phyloP scores from a whole-genome alignment of 2,113 vertebrate species.

The Psittacara wagleri region DNA sequence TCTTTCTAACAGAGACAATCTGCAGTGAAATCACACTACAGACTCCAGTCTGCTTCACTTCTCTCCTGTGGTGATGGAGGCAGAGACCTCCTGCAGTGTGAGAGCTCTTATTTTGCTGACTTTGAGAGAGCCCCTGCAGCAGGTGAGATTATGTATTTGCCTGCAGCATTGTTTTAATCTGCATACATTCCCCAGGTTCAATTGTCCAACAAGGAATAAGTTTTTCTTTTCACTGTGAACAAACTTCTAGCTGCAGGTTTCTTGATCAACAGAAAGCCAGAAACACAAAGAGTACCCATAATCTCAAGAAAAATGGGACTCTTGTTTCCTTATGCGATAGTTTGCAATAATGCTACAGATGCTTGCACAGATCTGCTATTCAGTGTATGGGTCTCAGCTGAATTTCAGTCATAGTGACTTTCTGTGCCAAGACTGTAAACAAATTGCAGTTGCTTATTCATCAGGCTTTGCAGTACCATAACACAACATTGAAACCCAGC shows the following conservation, averaged over 20 bases:
- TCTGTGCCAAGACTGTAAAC: background rate
- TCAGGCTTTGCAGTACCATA: background rate
- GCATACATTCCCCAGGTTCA: background rate
- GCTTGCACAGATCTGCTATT: background rate
- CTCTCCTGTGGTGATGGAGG: background rate
- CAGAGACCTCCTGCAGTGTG: background rate
- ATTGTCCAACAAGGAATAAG: background rate
- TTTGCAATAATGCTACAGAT: background rate
- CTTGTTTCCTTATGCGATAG: background rate
- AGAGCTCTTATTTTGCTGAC: background rate
- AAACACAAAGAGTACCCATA: background rate
- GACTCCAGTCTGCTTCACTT: background rate
- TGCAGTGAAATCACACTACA: background rate
- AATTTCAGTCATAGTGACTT: background rate
- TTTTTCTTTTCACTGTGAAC: background rate
- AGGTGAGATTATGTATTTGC: background rate
- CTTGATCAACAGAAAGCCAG: background rate
- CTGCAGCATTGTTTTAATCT: background rate
- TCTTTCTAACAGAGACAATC: background rate
- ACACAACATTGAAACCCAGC: background rate
- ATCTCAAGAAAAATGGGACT: background rate
- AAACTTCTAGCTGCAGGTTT: background rate
- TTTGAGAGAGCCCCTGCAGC: background rate
- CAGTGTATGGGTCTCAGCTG: background rate
- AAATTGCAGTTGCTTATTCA: background rate